Base-by-base conservation (phyloP, 92 coral and sea anemone genomes). In the Zoanthus gigantus region DNA sequence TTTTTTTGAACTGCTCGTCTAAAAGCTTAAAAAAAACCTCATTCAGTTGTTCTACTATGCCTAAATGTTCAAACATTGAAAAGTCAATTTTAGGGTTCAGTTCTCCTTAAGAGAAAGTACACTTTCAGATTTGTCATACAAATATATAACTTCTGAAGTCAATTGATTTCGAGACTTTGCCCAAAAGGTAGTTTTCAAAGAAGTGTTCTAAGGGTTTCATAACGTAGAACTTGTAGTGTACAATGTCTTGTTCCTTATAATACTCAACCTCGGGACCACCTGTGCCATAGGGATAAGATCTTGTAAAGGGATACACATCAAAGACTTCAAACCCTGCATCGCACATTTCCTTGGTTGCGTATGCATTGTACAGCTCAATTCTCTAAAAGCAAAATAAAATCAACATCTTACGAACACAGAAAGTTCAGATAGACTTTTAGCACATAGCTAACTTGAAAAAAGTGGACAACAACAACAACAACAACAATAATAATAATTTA, bases 161-260 rank as follows among this genome's bases (percentile, higher is more conserved):
- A 63, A 97, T 90, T 50, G 94, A 84, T 54, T 86, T 58, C 5
- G 93, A 72, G 44, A 97, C 79, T 34, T 89, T 87, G 30, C 90
- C 95, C 6, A 74, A 87, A 57, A 97, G 57, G 72, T 94, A 97
- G 9, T 91, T 89, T 63, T 94, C 92, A 12, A 95, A 63, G 48
- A 92, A 73, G 5, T 71, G 67, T 44, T 95, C 96, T 32, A 95
- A 63, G 58, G 96, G 90, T 81, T 88, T 95, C 85, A 94, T 89
- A 7, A 97, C 95, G 74, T 89, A 90, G 58, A 71, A 88, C 89
- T 95, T 95, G 77, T 89, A 95, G 82, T 97, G 99, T 5, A 95
- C 99, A 75, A 95, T 95, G 85, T 97, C 99, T 28, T 95, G 93
- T 87, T 97, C 98, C 88, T 94, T 97, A 88, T 91, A 97, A 72